Base-by-base conservation (phyloP, 2,888 invertebrate species). In the Agonopterix heracliana region DNA sequence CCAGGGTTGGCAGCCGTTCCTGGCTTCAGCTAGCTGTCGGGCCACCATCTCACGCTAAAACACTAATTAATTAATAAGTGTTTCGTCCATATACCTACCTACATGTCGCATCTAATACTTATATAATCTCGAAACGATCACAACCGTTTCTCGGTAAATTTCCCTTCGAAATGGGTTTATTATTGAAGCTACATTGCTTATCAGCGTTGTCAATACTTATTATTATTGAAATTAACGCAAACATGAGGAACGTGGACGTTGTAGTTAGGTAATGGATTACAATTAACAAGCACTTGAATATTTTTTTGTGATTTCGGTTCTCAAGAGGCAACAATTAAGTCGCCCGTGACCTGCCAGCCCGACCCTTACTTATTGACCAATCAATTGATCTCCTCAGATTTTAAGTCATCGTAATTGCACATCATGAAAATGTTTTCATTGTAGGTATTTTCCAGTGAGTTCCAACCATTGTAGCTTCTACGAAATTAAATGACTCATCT, bases 381-480 rank as follows among this genome's bases (percentile, higher is more conserved):
- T 73, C 77, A 85, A 84, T 86, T 84, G 79, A 76, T 78, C 74
- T 73, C 74, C 70, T 68, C 65, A 71, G 76, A 79, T 81, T 80
- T 69, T 62, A 66, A 61, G 60, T 59, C 60, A 40, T 46, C 35
- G 35, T 45, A 48, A 46, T 48, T 49, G 44, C 40, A 34, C 41
- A 26, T 11, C 40, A 45, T 40, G 34, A 48, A 48, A 51, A 44
- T 38, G 45, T 44, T 26, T 17, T 26, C 26, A 26, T 26, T 26
- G 26, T 26, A 26, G 26, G 40, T 41, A 43, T 49, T 45, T 13
- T 11, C 13, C 17, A 45, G 26, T 26, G 26, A 26, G 26, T 26
- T 26, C 26, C 26, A 26, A 26, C 26, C 26, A 26, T 26, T 26
- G 26, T 26, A 26, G 5, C 26, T 26, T 26, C 26, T 26, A 7